Conservation (phyloP, 2,888 invertebrate genomes). For the Adelphocoris suturalis region DNA sequence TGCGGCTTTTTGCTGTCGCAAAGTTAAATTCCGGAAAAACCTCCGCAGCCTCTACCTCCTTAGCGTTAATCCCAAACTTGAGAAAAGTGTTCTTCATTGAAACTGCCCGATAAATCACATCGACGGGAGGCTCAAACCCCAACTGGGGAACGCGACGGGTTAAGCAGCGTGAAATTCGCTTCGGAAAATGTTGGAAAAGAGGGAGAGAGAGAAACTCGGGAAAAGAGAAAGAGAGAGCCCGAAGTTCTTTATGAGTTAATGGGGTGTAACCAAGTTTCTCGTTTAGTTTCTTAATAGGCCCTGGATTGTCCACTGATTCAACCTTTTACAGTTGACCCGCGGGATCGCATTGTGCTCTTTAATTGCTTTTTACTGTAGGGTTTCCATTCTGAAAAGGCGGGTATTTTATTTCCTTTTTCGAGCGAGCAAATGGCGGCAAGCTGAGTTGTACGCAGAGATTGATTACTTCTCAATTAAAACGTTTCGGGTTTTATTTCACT, state of each 20-base stretch:
- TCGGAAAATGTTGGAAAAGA: slow-evolving; percentile 13
- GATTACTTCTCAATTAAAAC: slow-evolving; percentile 48
- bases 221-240: not conserved
- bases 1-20: no score
- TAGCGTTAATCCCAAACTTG: not conserved
- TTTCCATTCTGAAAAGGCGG: slow-evolving; percentile 29
- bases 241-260: slow-evolving; percentile 63
- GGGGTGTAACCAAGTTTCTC: slow-evolving; percentile 59
- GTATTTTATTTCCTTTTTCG: not conserved
- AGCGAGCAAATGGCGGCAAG: slow-evolving; percentile 3
- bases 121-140: not conserved
- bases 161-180: slow-evolving; percentile 49
- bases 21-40: no score
- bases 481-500: not conserved
- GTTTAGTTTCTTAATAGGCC: slow-evolving; percentile 62
- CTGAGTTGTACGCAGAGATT: slow-evolving; percentile 12
- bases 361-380: slow-evolving; percentile 51
- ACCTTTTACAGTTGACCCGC: slow-evolving; percentile 50
- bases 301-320: slow-evolving; percentile 14
- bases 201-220: not conserved
- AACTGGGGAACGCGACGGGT: not conserved
- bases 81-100: not conserved
- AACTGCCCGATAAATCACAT: not conserved
- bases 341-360: slow-evolving; percentile 31
- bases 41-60: no score